Evolutionary conservation across 2,113 vertebrate genomes (phyloP).

Genomic region (Neogobius melanostomus): DNA sequence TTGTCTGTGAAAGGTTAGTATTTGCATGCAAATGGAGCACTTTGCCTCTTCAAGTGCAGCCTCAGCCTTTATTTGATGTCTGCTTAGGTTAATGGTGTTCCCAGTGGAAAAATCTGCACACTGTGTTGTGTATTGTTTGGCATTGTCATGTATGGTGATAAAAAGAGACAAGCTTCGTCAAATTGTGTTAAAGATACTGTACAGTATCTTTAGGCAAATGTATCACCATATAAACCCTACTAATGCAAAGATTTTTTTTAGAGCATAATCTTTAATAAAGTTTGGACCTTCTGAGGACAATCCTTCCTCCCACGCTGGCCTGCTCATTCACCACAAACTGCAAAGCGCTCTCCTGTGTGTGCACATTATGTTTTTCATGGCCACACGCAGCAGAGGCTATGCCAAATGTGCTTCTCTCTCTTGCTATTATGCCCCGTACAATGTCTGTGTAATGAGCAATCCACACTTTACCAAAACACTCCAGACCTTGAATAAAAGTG

Average conservation of each 20-base stretch:
- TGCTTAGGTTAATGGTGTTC: slow-evolving; percentile 60
- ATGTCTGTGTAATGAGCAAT: slow-evolving; percentile 41
- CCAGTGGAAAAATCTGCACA: slow-evolving; percentile 25
- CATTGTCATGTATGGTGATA: not conserved
- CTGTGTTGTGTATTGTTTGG: slow-evolving; percentile 41
- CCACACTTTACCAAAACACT: slow-evolving; percentile 43
- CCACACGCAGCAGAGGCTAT: slow-evolving; percentile 9
- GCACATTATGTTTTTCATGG: slow-evolving; percentile 13
- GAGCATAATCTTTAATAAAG: not conserved
- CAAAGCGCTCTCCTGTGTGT: slow-evolving; percentile 5
- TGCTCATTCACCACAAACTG: slow-evolving; percentile 1
- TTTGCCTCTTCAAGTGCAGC: slow-evolving; percentile 48
- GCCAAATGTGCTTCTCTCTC: slow-evolving; percentile 23
- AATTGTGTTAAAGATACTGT: not conserved
- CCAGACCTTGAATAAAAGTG: slow-evolving; percentile 37
- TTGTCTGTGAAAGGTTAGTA: slow-evolving; percentile 69
- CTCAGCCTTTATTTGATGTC: slow-evolving; percentile 62
- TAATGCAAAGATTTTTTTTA: not conserved
- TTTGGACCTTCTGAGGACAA: not conserved
- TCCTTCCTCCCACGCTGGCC: slow-evolving; percentile 3
- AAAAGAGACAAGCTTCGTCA: too few species aligned
- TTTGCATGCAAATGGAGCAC: slow-evolving; percentile 73
- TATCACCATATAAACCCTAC: too few species aligned
- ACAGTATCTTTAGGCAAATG: not conserved
- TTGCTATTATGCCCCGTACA: slow-evolving; percentile 30